Conservation (phyloP, 1,140 invertebrate species). For the Aricia agestis region DNA sequence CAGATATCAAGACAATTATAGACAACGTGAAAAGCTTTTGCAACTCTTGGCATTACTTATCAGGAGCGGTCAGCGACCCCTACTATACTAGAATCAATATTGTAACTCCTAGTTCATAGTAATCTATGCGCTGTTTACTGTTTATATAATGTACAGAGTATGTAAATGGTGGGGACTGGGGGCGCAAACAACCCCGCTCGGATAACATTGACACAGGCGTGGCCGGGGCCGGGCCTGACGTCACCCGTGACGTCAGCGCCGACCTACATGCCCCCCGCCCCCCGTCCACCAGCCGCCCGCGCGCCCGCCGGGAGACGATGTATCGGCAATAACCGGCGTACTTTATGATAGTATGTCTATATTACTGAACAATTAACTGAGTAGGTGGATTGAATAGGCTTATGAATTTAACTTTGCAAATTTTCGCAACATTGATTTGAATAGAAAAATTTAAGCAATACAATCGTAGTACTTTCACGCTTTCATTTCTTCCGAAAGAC, state of each 20-base stretch:
- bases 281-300: neutral
- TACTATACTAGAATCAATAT: neutral
- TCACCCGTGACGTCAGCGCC: conserved; percentile 45
- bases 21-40: too few relatives aligned
- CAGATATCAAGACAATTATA: too few relatives aligned
- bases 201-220: conserved; percentile 33
- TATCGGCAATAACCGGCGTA: neutral
- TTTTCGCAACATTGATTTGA: too few relatives aligned
- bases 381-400: too few relatives aligned
- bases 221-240: conserved; percentile 48
- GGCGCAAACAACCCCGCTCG: neutral
- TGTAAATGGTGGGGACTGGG: neutral
- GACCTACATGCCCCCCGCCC: conserved; percentile 29
- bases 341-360: neutral
- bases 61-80: too few relatives aligned
- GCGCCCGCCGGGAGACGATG: neutral
- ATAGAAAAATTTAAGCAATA: too few relatives aligned
- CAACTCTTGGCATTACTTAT: too few relatives aligned
- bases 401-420: too few relatives aligned
- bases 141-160: neutral
- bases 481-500: too few relatives aligned
- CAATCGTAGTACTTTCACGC: too few relatives aligned
- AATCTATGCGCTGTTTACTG: neutral
- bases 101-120: neutral
- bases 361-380: neutral